Percentiles rank a stretch among this genome's conserved stretches.
Conservation (phyloP, 2,888 invertebrate genomes). For the Anthophora plumipes region DNA sequence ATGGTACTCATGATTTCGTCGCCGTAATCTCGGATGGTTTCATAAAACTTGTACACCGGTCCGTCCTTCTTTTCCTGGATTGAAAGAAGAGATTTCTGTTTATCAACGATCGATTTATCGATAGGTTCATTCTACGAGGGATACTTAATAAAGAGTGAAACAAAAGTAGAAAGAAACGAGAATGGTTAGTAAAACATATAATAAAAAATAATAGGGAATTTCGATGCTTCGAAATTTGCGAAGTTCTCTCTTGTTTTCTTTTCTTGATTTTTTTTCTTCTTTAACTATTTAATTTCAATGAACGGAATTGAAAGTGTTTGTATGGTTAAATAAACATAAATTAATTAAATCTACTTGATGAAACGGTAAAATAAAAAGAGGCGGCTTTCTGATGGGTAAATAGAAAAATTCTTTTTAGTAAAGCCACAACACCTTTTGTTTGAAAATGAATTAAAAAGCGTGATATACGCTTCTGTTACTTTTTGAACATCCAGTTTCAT, state of each 20-base stretch:
- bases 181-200: constrained; percentile 25
- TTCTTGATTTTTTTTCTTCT: no score
- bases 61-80: constrained; percentile 90
- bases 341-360: neutral
- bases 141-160: constrained; percentile 43
- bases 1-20: constrained; percentile 91
- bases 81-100: constrained; percentile 66
- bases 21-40: constrained; percentile 91
- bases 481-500: neutral
- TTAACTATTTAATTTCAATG: neutral
- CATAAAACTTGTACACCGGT: constrained; percentile 92
- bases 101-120: constrained; percentile 40
- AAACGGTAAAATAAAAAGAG: neutral
- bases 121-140: constrained; percentile 42
- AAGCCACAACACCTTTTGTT: neutral
- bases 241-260: neutral
- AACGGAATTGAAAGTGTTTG: neutral
- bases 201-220: constrained; percentile 31
- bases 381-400: neutral
- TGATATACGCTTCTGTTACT: neutral
- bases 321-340: no score
- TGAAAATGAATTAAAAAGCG: neutral
- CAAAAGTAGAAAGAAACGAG: constrained; percentile 41
- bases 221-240: constrained; percentile 38
- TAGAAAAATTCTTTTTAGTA: neutral